A percentile compares a stretch with the other conserved stretches of the same genome.
Evolutionary conservation across 2,797 vertebrate genomes (phyloP).

Genomic region (Trematocara caparti): DNA sequence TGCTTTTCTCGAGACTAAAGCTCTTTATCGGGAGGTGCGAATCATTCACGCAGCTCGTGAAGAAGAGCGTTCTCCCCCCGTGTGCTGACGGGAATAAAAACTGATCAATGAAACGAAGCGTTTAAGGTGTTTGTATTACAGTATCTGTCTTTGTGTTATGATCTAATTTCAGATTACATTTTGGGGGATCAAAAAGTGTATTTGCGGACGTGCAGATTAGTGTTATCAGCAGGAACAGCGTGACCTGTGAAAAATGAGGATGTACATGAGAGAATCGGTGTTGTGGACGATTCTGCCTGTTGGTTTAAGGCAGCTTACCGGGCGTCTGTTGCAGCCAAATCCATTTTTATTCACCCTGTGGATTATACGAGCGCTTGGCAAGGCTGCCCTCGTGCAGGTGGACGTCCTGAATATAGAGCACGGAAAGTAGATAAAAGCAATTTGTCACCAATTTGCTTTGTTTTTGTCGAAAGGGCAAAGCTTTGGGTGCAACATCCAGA

Average conservation of each 20-base stretch:
- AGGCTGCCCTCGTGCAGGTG: slow-evolving; percentile 18
- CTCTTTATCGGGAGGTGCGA: not conserved
- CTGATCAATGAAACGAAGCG: too few species aligned
- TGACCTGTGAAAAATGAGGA: slow-evolving; percentile 2
- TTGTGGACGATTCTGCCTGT: slow-evolving; percentile 8
- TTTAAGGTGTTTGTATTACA: not conserved
- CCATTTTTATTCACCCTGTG: slow-evolving; percentile 63
- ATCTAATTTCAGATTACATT: not conserved
- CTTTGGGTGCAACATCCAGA: not conserved
- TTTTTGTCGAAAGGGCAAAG: not conserved
- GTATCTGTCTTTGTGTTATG: not conserved
- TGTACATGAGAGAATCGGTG: not conserved
- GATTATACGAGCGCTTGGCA: slow-evolving; percentile 51
- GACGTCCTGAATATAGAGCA: slow-evolving; percentile 9
- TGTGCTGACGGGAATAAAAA: not conserved
- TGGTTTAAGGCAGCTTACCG: slow-evolving; percentile 49
- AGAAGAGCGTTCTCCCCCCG: not conserved
- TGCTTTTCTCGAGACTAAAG: not conserved
- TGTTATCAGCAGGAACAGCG: not conserved
- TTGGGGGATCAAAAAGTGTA: not conserved
- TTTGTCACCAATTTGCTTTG: not conserved
- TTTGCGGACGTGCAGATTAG: not conserved
- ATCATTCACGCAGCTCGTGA: not conserved
- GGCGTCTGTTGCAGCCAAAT: slow-evolving; percentile 49
- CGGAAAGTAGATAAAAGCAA: not conserved